phyloP scores from a whole-genome alignment of 1,140 invertebrate genomes.

The Drosophila carrolli region DNA sequence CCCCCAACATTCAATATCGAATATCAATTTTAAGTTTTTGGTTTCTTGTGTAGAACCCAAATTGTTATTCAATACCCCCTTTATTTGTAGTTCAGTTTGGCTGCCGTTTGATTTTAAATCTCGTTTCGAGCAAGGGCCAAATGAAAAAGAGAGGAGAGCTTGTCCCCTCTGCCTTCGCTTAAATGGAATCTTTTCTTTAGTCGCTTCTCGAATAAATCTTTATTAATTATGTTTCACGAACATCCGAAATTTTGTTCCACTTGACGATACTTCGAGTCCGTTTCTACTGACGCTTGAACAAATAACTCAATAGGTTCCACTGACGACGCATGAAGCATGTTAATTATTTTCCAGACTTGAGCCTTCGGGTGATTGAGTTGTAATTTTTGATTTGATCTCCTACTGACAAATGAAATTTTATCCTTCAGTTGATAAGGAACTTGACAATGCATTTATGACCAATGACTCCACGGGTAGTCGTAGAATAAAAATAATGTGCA shows the following conservation, averaged over 20 bases:
- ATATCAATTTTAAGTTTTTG: conserved; percentile 34
- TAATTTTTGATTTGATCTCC: conserved; percentile 59
- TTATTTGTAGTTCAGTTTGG: conserved; percentile 13
- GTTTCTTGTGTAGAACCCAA: conserved; percentile 12
- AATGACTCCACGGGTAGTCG: conserved; percentile 21
- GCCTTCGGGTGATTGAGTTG: conserved; percentile 28
- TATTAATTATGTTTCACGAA: conserved; percentile 16
- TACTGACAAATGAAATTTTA: conserved; percentile 16
- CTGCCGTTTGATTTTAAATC: conserved; percentile 34
- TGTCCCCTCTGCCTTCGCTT: neutral
- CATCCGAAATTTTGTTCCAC: conserved; percentile 17
- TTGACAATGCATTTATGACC: conserved; percentile 39
- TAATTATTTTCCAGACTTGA: conserved; percentile 33
- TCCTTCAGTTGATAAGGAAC: conserved; percentile 17
- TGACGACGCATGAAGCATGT: conserved; percentile 55
- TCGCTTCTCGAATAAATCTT: conserved; percentile 61
- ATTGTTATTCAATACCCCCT: conserved; percentile 42
- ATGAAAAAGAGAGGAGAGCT: neutral
- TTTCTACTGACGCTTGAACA: conserved; percentile 55
- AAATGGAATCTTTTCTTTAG: conserved; percentile 21
- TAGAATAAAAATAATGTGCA: conserved; percentile 15
- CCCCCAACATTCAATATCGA: conserved; percentile 30
- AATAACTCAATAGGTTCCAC: conserved; percentile 30
- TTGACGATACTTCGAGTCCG: conserved; percentile 15
- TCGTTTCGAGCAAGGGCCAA: conserved; percentile 2